Evolutionary conservation across 2,888 invertebrate genomes (phyloP).

Genomic region (Platycnemis pennipes): DNA sequence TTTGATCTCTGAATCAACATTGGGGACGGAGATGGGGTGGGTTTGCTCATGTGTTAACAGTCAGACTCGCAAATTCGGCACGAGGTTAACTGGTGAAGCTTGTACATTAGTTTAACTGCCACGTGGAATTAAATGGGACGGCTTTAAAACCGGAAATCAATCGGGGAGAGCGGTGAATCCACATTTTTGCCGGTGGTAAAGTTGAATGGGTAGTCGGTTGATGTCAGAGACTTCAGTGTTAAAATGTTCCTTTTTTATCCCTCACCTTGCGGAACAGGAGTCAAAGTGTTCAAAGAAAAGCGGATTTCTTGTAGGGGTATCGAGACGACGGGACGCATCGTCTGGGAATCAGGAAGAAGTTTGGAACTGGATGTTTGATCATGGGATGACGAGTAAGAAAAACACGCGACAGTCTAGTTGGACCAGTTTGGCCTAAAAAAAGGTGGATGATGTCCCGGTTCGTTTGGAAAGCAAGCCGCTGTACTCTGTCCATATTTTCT

Average conservation of each 20-base stretch:
- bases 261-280: not conserved
- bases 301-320: not conserved
- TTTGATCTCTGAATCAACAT: not conserved
- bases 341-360: not conserved
- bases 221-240: not conserved
- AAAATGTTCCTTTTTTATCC: not conserved
- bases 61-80: not conserved
- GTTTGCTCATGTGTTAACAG: not conserved
- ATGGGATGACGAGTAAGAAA: not conserved
- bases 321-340: not conserved
- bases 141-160: not conserved
- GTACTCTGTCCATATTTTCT: too few species aligned
- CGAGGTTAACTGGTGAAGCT: not conserved
- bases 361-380: not conserved
- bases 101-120: not conserved
- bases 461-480: not conserved
- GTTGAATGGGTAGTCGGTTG: not conserved
- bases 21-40: not conserved
- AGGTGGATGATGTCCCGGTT: constrained; percentile 15
- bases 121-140: not conserved
- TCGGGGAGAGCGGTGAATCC: not conserved
- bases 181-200: not conserved
- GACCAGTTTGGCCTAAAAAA: not conserved
- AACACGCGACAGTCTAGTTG: constrained; percentile 13
- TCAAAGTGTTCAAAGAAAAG: not conserved